phyloP scores from a whole-genome alignment of 2,113 vertebrate genomes.

The Bambusicola thoracicus region DNA sequence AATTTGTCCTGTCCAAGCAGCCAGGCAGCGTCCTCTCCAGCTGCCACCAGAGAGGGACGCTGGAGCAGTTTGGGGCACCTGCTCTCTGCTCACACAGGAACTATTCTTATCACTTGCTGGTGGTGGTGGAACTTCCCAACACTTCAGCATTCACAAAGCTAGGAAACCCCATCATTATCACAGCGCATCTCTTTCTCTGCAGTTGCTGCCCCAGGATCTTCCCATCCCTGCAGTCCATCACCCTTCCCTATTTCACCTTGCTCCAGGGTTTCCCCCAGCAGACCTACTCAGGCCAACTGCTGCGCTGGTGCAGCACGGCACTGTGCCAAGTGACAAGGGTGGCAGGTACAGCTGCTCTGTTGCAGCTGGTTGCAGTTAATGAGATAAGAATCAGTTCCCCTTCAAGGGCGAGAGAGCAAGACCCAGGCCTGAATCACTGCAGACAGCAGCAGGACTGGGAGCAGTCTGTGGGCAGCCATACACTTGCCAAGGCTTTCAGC shows the following conservation, averaged over 20 bases:
- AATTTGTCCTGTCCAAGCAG: background rate
- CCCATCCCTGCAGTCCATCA: background rate
- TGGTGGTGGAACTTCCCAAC: background rate
- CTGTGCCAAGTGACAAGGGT: rapidly evolving
- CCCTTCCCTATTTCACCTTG: background rate
- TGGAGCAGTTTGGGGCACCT: background rate
- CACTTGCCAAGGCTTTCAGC: background rate
- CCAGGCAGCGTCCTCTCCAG: background rate
- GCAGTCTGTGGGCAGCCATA: background rate
- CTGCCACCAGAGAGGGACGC: background rate
- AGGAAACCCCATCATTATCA: background rate
- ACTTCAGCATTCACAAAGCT: background rate
- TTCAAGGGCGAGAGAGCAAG: background rate
- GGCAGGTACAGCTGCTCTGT: background rate
- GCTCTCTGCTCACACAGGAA: background rate
- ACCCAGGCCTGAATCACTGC: background rate
- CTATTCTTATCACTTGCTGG: background rate
- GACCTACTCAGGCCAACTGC: background rate
- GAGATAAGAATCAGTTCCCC: background rate
- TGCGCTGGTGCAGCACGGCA: background rate
- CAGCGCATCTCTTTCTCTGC: background rate
- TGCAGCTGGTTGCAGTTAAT: background rate
- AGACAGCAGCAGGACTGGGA: background rate
- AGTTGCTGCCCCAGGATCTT: background rate
- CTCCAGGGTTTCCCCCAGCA: background rate